These are phyloP conservation scores for Gonocerus acuteangulatus DNA, from an alignment of 2,888 invertebrate species.

Conservation along the genomic window DNA sequence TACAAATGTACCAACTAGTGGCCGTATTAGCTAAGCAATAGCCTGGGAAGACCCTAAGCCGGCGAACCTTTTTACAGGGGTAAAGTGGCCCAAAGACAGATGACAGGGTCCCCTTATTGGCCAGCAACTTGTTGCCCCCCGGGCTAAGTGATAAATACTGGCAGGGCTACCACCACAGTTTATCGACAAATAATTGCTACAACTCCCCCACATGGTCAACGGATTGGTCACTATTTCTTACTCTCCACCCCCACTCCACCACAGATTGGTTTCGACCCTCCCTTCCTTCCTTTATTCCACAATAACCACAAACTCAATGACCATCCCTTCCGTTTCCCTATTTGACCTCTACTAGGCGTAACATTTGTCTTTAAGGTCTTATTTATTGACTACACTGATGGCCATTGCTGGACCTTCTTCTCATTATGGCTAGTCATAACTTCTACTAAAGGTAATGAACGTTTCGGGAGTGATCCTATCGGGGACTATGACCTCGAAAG, in stretches of 20 bases:
- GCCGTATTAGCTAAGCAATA: no score
- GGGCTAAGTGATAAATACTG: conserved; percentile 33
- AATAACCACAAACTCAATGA: no score
- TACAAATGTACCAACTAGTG: no score
- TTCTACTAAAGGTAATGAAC: no score
- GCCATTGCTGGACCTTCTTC: no score
- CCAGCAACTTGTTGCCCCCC: conserved; percentile 33
- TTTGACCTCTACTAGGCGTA: background rate
- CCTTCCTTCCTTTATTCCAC: no score
- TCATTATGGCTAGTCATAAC: no score
- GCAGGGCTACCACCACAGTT: conserved; percentile 9
- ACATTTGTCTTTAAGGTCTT: background rate
- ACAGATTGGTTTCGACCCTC: no score
- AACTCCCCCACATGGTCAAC: conserved; percentile 17
- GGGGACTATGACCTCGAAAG: no score
- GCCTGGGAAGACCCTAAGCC: background rate
- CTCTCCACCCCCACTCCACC: background rate
- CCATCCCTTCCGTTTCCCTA: no score
- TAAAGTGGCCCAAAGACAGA: conserved; percentile 29
- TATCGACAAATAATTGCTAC: conserved; percentile 33
- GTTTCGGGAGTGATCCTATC: no score
- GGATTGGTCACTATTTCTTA: conserved; percentile 16
- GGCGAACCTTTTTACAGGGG: conserved; percentile 1
- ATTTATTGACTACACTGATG: no score
- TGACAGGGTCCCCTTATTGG: conserved; percentile 33